phyloP scores from a whole-genome alignment of 2,113 vertebrate species.

The Caloenas nicobarica region DNA sequence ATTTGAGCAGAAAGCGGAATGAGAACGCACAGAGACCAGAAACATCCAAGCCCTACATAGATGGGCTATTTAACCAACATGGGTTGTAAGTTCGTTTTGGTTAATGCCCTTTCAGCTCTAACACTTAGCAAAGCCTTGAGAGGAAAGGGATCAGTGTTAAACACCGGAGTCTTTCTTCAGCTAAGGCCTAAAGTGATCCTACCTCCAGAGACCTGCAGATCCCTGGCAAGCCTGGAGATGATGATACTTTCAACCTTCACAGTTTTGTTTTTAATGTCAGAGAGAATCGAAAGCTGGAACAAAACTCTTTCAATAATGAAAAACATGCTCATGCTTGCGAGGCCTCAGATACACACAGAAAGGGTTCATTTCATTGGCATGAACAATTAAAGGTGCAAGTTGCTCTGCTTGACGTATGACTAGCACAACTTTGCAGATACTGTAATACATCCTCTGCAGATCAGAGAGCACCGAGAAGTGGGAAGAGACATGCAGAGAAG shows the following conservation, averaged over 20 bases:
- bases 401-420: neutral
- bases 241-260: neutral
- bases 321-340: neutral
- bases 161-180: neutral
- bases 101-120: neutral
- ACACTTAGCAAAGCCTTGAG: neutral
- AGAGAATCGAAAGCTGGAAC: neutral
- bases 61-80: neutral
- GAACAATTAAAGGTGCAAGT: neutral
- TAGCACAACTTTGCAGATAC: neutral
- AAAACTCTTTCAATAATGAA: neutral
- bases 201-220: neutral
- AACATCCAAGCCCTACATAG: neutral
- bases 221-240: neutral
- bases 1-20: neutral
- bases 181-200: neutral
- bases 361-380: neutral
- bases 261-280: neutral
- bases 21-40: neutral
- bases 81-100: neutral
- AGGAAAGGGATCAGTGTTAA: neutral
- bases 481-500: neutral
- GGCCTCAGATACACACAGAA: neutral
- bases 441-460: neutral
- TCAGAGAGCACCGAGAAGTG: neutral